phyloP scores from a whole-genome alignment of 1,140 invertebrate species.

The Reticulitermes speratus region DNA sequence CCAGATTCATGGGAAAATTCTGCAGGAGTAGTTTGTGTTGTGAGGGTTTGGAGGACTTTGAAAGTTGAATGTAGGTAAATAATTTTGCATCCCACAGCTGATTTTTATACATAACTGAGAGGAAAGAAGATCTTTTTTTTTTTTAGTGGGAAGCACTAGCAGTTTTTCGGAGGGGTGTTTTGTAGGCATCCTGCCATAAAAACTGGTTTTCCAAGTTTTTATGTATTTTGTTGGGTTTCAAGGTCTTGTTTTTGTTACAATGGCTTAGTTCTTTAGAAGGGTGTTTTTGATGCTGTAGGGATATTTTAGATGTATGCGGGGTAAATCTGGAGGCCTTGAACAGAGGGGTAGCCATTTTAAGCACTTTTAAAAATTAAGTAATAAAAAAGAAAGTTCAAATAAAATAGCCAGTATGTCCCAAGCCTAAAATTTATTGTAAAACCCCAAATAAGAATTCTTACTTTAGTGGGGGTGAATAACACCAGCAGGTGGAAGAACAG shows the following conservation, averaged over 20 bases:
- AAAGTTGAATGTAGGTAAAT: background rate
- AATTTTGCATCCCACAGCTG: background rate
- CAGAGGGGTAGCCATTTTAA: background rate
- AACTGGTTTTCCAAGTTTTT: slow-evolving; percentile 10
- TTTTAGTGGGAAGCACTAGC: slow-evolving; percentile 4
- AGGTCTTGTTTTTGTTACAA: slow-evolving; percentile 12
- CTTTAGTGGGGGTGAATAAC: background rate
- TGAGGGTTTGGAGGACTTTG: background rate
- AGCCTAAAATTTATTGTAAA: background rate
- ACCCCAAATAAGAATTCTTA: background rate
- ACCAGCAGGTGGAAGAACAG: background rate
- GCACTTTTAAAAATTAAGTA: background rate
- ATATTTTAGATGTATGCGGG: background rate
- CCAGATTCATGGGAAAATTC: slow-evolving; percentile 18
- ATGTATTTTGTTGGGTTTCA: slow-evolving; percentile 1
- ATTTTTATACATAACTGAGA: background rate
- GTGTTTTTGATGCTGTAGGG: background rate
- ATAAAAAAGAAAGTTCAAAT: slow-evolving; percentile 20
- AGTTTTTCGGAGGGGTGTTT: background rate
- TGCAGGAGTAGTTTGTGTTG: background rate
- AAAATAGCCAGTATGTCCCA: background rate
- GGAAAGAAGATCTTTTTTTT: background rate
- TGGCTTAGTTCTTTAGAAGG: background rate
- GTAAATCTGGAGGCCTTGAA: background rate
- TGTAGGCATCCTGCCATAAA: background rate